Evolutionary conservation across 2,113 vertebrate species (phyloP).

Genomic region (Paramormyrops kingsleyae): DNA sequence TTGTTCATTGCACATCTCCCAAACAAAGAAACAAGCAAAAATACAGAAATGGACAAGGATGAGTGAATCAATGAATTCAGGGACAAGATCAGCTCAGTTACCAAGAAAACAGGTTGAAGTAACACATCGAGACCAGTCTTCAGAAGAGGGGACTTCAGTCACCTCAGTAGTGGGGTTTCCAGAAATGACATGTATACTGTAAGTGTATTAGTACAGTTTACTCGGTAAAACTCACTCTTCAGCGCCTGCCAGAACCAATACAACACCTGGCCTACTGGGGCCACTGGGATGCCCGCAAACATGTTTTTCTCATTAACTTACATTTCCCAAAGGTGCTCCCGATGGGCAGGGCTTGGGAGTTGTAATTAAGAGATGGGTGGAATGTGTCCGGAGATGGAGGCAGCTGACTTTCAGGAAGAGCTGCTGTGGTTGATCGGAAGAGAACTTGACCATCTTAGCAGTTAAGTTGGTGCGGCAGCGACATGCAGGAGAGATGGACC

Average conservation of each 20-base stretch:
- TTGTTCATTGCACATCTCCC: not conserved
- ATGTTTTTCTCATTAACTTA: not conserved
- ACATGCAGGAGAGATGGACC: not conserved
- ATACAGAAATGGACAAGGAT: not conserved
- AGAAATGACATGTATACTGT: slow-evolving; percentile 33
- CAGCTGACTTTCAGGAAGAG: not conserved
- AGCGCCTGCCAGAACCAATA: slow-evolving; percentile 10
- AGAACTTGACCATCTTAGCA: not conserved
- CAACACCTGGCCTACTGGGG: not conserved
- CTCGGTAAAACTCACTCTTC: not conserved
- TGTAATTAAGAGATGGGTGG: not conserved
- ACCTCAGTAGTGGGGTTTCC: slow-evolving; percentile 24
- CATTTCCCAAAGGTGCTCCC: not conserved
- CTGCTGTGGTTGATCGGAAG: not conserved
- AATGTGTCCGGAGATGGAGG: not conserved
- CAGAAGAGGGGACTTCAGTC: slow-evolving; percentile 32
- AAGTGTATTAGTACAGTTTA: slow-evolving; percentile 30
- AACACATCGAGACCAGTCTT: slow-evolving; percentile 31
- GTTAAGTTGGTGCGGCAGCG: not conserved
- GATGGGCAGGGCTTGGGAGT: not conserved
- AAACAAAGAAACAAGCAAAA: not conserved
- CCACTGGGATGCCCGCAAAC: not conserved
- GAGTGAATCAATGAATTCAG: not conserved
- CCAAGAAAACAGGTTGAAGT: slow-evolving; percentile 30
- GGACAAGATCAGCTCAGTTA: slow-evolving; percentile 24